phyloP scores from a whole-genome alignment of 2,113 vertebrate species.

The Peucedramus taeniatus region DNA sequence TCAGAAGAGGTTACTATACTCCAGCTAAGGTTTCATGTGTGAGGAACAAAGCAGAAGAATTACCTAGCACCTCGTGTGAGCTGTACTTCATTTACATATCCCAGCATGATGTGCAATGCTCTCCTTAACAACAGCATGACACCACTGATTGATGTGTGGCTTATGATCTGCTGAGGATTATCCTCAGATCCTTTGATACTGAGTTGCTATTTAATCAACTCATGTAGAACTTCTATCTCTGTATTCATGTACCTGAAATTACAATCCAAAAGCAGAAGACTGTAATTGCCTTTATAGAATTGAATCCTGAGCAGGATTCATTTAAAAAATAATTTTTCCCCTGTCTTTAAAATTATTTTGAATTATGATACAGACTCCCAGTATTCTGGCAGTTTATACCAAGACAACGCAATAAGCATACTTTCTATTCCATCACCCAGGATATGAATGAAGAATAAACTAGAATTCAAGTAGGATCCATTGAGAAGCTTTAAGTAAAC shows the following conservation, averaged over 20 bases:
- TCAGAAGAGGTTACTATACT: neutral
- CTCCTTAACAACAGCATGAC: neutral
- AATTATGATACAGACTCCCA: neutral
- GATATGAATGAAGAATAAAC: neutral
- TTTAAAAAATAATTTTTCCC: neutral
- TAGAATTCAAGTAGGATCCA: neutral
- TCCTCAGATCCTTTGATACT: neutral
- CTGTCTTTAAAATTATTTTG: neutral
- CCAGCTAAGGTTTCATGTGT: neutral
- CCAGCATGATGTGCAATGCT: neutral
- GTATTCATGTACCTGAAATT: neutral
- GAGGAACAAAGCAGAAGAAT: neutral
- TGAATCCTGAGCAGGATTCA: neutral
- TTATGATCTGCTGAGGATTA: constrained; percentile 9
- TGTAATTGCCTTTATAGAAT: neutral
- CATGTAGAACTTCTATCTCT: neutral
- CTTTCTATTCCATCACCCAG: neutral
- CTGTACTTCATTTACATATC: neutral
- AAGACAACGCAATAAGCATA: neutral
- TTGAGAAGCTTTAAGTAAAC: neutral
- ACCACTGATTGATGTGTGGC: neutral
- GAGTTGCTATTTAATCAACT: neutral
- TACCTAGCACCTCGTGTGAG: neutral
- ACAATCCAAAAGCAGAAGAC: neutral
- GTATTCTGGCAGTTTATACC: neutral